Percentiles rank a stretch among this genome's conserved stretches.
phyloP scores from a whole-genome alignment of 2,888 invertebrate genomes.

The Philereme vetulata region DNA sequence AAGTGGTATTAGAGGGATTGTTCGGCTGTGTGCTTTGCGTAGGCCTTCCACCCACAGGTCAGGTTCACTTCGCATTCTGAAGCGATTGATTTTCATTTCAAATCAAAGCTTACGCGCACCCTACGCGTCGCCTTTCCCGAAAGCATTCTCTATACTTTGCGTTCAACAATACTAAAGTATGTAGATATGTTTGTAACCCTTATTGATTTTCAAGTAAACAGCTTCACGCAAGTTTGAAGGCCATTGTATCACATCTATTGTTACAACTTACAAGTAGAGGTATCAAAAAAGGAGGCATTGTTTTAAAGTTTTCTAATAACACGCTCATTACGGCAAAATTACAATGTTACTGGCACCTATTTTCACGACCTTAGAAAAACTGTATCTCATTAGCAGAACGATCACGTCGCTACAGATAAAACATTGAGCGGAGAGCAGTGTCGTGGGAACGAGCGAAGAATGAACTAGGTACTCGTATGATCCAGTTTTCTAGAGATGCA shows the following conservation, averaged over 20 bases:
- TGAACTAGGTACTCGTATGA: conserved; percentile 62
- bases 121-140: conserved; percentile 61
- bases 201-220: conserved; percentile 49
- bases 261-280: conserved; percentile 10
- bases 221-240: conserved; percentile 36
- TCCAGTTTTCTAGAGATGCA: conserved; percentile 78
- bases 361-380: conserved; percentile 64
- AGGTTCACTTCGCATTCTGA: conserved; percentile 67
- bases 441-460: conserved; percentile 78
- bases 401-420: conserved; percentile 70
- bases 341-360: conserved; percentile 36
- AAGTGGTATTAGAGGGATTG: conserved; percentile 55
- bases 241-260: conserved; percentile 21
- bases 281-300: conserved; percentile 30
- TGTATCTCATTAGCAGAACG: conserved; percentile 67
- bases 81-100: conserved; percentile 78
- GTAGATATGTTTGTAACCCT: conserved; percentile 5
- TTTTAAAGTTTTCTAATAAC: conserved; percentile 34
- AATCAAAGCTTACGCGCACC: conserved; percentile 63
- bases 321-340: conserved; percentile 27
- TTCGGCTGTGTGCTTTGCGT: conserved; percentile 61
- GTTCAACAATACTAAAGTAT: conserved; percentile 48
- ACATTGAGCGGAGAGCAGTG: conserved; percentile 62
- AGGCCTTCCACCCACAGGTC: conserved; percentile 73
- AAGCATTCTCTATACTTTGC: not conserved